Conservation (phyloP, 2,888 invertebrate species). For the Stenoptilia bipunctidactyla region DNA sequence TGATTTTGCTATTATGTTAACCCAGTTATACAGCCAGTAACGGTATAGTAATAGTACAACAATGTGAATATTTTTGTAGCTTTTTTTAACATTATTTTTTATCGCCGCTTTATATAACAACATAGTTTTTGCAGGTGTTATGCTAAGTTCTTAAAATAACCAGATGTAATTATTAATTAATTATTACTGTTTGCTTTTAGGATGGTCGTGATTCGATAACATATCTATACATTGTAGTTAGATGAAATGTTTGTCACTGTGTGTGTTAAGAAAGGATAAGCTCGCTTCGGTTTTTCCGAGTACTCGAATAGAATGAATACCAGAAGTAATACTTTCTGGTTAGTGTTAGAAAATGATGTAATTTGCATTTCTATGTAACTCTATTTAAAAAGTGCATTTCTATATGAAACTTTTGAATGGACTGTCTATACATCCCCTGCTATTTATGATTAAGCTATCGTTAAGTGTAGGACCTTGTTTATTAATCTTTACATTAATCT, state of each 20-base stretch:
- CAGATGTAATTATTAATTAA: constrained; percentile 10
- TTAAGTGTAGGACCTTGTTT: constrained; percentile 63
- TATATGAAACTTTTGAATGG: not conserved
- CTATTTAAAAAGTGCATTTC: no score
- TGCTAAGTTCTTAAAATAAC: constrained; percentile 5
- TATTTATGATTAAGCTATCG: constrained; percentile 47
- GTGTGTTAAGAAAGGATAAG: constrained; percentile 19
- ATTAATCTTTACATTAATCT: constrained; percentile 49
- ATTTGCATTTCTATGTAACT: no score
- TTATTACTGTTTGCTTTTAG: constrained; percentile 52
- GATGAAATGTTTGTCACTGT: constrained; percentile 52
- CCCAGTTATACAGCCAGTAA: not conserved
- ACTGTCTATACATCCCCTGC: not conserved
- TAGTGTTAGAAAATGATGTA: no score
- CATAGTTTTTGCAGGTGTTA: not conserved
- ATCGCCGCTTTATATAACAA: constrained; percentile 7
- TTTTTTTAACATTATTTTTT: not conserved
- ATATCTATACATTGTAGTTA: constrained; percentile 63
- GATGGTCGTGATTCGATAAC: constrained; percentile 63
- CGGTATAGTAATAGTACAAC: not conserved
- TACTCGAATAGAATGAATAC: constrained; percentile 13
- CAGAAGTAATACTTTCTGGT: no score
- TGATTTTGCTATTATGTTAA: constrained; percentile 7
- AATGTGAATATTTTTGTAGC: not conserved
- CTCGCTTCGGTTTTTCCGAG: not conserved